Evolutionary conservation across 2,888 invertebrate genomes (phyloP).

Genomic region (Coremacera marginata): DNA sequence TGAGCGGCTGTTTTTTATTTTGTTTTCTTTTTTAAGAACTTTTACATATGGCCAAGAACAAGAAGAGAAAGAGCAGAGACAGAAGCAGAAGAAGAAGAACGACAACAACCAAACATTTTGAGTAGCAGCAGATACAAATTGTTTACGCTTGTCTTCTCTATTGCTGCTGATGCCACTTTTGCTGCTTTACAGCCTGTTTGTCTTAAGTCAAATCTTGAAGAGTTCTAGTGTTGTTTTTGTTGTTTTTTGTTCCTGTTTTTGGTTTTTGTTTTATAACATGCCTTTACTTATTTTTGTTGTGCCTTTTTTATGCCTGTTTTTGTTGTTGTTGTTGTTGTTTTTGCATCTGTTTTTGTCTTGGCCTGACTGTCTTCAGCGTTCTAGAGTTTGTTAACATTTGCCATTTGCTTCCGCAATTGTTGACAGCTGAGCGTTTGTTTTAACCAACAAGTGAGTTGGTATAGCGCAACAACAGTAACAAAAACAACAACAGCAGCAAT

Average conservation of each 20-base stretch:
- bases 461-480: conserved; percentile 7
- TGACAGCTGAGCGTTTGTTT: conserved; percentile 21
- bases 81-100: background rate
- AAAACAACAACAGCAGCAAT: background rate
- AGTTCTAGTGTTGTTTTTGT: background rate
- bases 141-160: background rate
- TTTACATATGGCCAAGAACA: background rate
- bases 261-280: background rate
- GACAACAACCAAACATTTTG: background rate
- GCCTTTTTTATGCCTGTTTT: background rate
- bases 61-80: background rate
- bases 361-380: background rate
- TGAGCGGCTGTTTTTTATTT: background rate
- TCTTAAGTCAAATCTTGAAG: conserved; percentile 35
- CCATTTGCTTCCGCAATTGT: conserved; percentile 30
- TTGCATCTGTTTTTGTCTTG: conserved; percentile 30
- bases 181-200: conserved; percentile 49
- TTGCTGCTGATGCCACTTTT: background rate
- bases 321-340: conserved; percentile 30
- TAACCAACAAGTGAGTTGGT: conserved; percentile 15
- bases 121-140: background rate
- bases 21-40: conserved; percentile 8
- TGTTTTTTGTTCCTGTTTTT: background rate
- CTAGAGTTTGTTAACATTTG: conserved; percentile 25
- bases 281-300: background rate